These are phyloP conservation scores for Melinaea menophilus DNA, from an alignment of 2,888 invertebrate genomes.

Conservation along the genomic window DNA sequence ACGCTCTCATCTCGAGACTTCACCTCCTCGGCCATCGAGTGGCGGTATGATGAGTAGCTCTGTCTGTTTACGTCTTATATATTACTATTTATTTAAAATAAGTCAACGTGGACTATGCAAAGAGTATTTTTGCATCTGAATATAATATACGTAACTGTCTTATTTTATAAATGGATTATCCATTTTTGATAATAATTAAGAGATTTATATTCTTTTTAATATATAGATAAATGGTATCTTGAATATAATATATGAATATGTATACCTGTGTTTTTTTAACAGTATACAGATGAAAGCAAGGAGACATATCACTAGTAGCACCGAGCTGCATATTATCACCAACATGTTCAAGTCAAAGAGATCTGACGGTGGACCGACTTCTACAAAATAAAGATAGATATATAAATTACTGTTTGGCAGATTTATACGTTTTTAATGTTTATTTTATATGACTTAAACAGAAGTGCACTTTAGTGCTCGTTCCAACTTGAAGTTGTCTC, in stretches of 20 bases:
- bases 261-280: constrained; percentile 64
- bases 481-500: constrained; percentile 16
- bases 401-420: neutral
- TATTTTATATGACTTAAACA: neutral
- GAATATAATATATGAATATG: constrained; percentile 23
- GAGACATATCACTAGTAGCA: constrained; percentile 65
- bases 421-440: neutral
- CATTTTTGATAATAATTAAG: no score
- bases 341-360: constrained; percentile 69
- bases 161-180: no score
- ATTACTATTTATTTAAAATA: constrained; percentile 2
- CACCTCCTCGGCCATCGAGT: constrained; percentile 69
- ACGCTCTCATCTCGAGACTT: constrained; percentile 68
- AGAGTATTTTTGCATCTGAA: no score
- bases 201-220: neutral
- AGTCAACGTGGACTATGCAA: neutral
- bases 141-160: neutral
- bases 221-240: neutral
- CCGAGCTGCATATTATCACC: constrained; percentile 71
- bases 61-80: constrained; percentile 44
- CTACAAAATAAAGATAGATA: constrained; percentile 37
- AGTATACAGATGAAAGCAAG: constrained; percentile 69
- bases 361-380: constrained; percentile 72
- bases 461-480: constrained; percentile 15
- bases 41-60: constrained; percentile 64